phyloP scores from a whole-genome alignment of 2,888 invertebrate species.

The Rhyacophila evoluta region DNA sequence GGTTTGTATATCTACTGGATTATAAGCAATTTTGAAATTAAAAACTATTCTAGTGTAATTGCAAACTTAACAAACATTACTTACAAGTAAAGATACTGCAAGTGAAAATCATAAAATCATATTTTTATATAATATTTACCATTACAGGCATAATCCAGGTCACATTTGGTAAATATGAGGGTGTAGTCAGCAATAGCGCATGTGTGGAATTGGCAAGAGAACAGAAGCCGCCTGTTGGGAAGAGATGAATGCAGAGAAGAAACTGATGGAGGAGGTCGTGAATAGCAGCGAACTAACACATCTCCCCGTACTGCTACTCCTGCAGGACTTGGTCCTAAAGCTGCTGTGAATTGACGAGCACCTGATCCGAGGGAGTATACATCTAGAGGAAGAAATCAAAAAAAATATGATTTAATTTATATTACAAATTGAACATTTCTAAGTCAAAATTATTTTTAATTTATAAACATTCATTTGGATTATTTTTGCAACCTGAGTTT shows the following conservation, averaged over 20 bases:
- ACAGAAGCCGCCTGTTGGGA: conserved; percentile 75
- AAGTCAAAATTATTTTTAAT: too few relatives aligned
- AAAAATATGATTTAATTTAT: background rate
- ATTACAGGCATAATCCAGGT: conserved; percentile 87
- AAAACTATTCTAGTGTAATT: too few relatives aligned
- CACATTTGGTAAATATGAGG: conserved; percentile 86
- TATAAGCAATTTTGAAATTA: too few relatives aligned
- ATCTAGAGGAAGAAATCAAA: conserved; percentile 62
- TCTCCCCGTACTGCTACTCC: conserved; percentile 88
- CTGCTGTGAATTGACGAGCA: conserved; percentile 78
- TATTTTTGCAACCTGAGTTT: too few relatives aligned
- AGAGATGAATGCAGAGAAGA: conserved; percentile 56
- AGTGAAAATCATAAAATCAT: too few relatives aligned
- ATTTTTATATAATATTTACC: too few relatives aligned
- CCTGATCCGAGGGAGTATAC: conserved; percentile 76
- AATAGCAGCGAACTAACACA: conserved; percentile 91
- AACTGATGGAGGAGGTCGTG: conserved; percentile 69
- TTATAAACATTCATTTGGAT: too few relatives aligned
- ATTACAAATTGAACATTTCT: too few relatives aligned
- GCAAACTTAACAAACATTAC: too few relatives aligned
- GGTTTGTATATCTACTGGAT: too few relatives aligned
- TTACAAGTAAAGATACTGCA: too few relatives aligned
- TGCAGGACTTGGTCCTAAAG: conserved; percentile 68
- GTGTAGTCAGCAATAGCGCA: conserved; percentile 90
- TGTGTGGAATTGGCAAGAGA: conserved; percentile 93